phyloP scores from a whole-genome alignment of 2,113 vertebrate species.

The Typhlomys cinereus region DNA sequence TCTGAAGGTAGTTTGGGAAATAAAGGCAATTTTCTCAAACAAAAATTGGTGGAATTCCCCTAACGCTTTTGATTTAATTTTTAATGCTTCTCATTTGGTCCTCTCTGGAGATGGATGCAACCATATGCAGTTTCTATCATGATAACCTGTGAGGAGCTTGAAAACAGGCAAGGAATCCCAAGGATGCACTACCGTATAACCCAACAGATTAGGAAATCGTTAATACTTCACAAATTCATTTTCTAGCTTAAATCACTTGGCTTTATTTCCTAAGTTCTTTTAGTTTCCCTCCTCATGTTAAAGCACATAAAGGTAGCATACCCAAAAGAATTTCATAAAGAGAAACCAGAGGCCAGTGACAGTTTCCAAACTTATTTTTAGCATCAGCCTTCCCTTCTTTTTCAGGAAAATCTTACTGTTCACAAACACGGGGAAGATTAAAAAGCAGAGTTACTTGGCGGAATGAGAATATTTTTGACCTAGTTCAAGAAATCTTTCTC shows the following conservation, averaged over 20 bases:
- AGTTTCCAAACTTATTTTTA: constrained; percentile 48
- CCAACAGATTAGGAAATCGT: constrained; percentile 17
- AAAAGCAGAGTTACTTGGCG: not conserved
- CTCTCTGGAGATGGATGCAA: not conserved
- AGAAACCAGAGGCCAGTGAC: not conserved
- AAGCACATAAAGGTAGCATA: constrained; percentile 6
- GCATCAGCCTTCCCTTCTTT: not conserved
- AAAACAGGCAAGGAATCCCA: constrained; percentile 29
- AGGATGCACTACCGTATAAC: not conserved
- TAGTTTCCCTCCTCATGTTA: constrained; percentile 29
- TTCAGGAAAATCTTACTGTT: constrained; percentile 8
- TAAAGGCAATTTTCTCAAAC: constrained; percentile 1
- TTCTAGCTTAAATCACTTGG: constrained; percentile 25
- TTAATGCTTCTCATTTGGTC: not conserved
- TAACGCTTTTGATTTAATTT: constrained; percentile 28
- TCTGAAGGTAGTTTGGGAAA: constrained; percentile 33
- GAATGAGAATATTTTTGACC: not conserved
- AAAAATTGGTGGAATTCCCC: constrained; percentile 36
- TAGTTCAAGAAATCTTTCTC: not conserved
- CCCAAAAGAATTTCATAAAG: constrained; percentile 45
- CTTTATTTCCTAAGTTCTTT: constrained; percentile 58
- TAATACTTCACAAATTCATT: constrained; percentile 37
- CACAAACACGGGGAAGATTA: not conserved
- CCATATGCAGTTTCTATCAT: not conserved
- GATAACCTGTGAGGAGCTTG: constrained; percentile 13